Evolutionary conservation across 2,888 invertebrate genomes (phyloP).

Genomic region (Meliscaeva auricollis): DNA sequence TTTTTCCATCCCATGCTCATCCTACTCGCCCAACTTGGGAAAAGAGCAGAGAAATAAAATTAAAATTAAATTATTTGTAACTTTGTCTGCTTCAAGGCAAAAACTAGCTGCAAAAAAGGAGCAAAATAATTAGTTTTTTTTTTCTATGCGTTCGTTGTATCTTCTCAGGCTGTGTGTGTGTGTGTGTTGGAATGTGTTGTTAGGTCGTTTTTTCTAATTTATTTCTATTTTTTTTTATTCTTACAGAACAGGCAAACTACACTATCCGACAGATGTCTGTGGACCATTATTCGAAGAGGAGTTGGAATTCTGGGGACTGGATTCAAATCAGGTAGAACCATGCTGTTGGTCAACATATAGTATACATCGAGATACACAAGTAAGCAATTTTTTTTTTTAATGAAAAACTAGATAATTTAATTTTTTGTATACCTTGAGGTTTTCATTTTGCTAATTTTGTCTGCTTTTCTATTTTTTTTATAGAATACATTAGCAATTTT

Average conservation of each 20-base stretch:
- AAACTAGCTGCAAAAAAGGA: neutral
- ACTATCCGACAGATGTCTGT: conserved; percentile 98
- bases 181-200: conserved; percentile 5
- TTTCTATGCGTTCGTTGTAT: conserved; percentile 33
- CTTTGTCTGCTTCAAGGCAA: conserved; percentile 31
- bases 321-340: conserved; percentile 98
- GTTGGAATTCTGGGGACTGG: conserved; percentile 98
- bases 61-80: conserved; percentile 70
- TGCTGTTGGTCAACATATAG: conserved; percentile 99
- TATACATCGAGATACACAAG: conserved; percentile 93
- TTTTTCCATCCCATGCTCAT: neutral
- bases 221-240: conserved; percentile 46
- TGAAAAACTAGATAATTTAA: neutral
- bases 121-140: conserved; percentile 55
- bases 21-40: neutral
- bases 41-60: conserved; percentile 40
- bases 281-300: conserved; percentile 98
- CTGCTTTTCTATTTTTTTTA: neutral
- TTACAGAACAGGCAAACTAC: conserved; percentile 94
- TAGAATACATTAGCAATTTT: conserved; percentile 97
- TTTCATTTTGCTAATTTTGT: neutral
- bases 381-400: conserved; percentile 81
- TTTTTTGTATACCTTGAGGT: neutral
- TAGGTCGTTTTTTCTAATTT: neutral
- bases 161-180: neutral